Percentiles rank a stretch among this genome's conserved stretches.
phyloP scores from a whole-genome alignment of 2,888 invertebrate genomes.

The Euplexia lucipara region DNA sequence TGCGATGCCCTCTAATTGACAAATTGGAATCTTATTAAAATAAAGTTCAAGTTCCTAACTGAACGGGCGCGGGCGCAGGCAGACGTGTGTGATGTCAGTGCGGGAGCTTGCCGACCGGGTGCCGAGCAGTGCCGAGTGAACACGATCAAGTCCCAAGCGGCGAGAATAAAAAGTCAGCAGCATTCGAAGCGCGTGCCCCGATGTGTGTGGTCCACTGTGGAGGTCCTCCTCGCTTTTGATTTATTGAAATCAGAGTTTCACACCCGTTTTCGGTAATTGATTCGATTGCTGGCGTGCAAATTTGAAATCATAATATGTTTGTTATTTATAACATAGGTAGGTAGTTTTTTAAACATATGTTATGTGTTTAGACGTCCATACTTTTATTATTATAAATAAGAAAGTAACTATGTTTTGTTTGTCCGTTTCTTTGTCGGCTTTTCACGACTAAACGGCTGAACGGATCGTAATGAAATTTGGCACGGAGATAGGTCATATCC shows the following conservation, averaged over 20 bases:
- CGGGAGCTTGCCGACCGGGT: conserved; percentile 82
- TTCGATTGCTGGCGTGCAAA: conserved; percentile 63
- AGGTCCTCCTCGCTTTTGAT: conserved; percentile 88
- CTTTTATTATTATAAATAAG: too few relatives aligned
- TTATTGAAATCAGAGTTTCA: conserved; percentile 87
- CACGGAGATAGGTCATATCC: too few relatives aligned
- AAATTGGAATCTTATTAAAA: conserved; percentile 94
- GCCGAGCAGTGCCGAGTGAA: conserved; percentile 84
- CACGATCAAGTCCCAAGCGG: conserved; percentile 81
- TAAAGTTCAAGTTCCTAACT: conserved; percentile 90
- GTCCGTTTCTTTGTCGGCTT: too few relatives aligned
- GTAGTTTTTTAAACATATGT: too few relatives aligned
- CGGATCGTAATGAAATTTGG: too few relatives aligned
- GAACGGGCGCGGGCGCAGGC: conserved; percentile 81
- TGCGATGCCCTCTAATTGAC: conserved; percentile 92
- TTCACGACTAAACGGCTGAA: too few relatives aligned
- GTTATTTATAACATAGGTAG: conserved; percentile 9
- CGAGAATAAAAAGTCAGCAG: conserved; percentile 88
- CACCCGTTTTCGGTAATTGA: conserved; percentile 81
- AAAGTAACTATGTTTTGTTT: too few relatives aligned
- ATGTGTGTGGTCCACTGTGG: conserved; percentile 93
- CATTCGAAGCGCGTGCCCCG: conserved; percentile 94
- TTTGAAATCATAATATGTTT: too few relatives aligned
- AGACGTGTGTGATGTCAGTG: conserved; percentile 79
- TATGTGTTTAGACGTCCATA: too few relatives aligned